Evolutionary conservation across 2,797 vertebrate species (phyloP).

Genomic region (Ciconia nigra): DNA sequence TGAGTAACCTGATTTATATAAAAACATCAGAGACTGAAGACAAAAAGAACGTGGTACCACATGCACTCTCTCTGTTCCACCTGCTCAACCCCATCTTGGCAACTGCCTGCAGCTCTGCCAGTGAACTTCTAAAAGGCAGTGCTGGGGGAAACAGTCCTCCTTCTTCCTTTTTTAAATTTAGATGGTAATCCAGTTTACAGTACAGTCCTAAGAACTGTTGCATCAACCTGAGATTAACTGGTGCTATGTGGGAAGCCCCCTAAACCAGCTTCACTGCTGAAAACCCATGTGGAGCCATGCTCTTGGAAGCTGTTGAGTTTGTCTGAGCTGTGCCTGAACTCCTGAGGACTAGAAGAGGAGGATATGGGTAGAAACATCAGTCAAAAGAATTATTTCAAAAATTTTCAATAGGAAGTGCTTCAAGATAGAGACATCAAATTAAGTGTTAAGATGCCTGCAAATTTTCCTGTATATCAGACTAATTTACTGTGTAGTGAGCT

Average conservation of each 20-base stretch:
- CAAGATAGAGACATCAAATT: not conserved
- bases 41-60: not conserved
- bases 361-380: not conserved
- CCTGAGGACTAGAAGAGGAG: not conserved
- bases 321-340: not conserved
- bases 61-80: not conserved
- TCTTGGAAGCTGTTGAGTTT: not conserved
- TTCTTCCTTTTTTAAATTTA: not conserved
- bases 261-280: not conserved
- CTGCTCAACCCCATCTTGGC: not conserved
- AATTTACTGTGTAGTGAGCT: not conserved
- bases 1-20: not conserved
- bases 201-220: not conserved
- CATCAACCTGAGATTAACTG: not conserved
- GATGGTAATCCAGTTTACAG: not conserved
- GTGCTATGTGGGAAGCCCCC: not conserved
- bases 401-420: not conserved
- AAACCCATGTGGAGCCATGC: rapidly evolving
- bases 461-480: not conserved
- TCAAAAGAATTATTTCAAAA: not conserved
- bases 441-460: not conserved
- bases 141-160: not conserved
- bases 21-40: not conserved
- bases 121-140: not conserved
- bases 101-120: not conserved